Percentiles rank a stretch among this genome's conserved stretches.
phyloP scores from a whole-genome alignment of 2,888 invertebrate species.

The Gymnosoma rotundatum region DNA sequence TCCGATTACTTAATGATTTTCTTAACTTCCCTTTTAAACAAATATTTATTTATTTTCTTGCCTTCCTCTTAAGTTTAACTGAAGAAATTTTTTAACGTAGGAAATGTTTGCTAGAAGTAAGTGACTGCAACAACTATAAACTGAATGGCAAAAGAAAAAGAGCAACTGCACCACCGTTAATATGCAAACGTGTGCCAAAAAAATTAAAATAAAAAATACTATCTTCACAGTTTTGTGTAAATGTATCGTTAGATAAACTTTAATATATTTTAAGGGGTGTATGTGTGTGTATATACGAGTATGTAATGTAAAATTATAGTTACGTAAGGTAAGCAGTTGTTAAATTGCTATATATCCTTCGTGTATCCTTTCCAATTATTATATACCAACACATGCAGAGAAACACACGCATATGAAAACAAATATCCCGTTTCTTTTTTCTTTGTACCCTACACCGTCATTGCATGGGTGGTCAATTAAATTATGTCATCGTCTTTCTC shows the following conservation, averaged over 20 bases:
- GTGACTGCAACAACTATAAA: background rate
- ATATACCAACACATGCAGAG: background rate
- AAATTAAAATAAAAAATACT: background rate
- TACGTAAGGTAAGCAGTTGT: slow-evolving; percentile 31
- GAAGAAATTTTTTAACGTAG: background rate
- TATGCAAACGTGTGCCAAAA: slow-evolving; percentile 42
- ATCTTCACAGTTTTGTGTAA: background rate
- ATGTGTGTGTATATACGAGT: background rate
- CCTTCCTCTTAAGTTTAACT: background rate
- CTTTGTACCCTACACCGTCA: background rate
- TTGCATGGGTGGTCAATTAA: too few relatives aligned
- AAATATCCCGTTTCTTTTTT: background rate
- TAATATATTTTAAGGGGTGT: too few relatives aligned
- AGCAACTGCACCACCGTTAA: background rate
- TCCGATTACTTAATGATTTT: background rate
- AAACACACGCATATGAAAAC: background rate
- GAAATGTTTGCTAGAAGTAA: slow-evolving; percentile 10
- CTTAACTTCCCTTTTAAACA: background rate
- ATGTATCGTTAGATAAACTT: background rate
- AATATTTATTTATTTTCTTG: background rate
- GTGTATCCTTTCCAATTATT: slow-evolving; percentile 55
- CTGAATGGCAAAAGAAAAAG: background rate
- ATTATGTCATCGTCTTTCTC: too few relatives aligned
- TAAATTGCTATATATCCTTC: slow-evolving; percentile 46
- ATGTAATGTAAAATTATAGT: background rate